Conservation (phyloP, 2,113 vertebrate genomes). For the Ardeotis arabs region DNA sequence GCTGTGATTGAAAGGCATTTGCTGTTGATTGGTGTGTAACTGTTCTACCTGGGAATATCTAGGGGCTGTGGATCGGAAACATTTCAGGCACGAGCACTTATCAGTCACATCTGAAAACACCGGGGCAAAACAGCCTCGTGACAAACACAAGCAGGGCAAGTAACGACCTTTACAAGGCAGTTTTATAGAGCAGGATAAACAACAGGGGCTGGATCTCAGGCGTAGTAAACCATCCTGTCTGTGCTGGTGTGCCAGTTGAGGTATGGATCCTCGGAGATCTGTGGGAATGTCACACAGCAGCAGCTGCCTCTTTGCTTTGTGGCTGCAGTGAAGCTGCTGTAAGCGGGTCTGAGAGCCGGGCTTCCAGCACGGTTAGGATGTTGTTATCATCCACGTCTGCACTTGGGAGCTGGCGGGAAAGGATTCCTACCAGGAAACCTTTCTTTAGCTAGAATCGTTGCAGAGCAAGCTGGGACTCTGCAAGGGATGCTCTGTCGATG, state of each 20-base stretch:
- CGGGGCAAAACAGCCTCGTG: background rate
- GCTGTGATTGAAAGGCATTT: slow-evolving; percentile 25
- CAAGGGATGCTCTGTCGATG: background rate
- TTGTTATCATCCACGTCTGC: background rate
- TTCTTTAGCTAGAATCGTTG: background rate
- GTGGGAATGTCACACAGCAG: background rate
- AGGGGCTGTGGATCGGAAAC: background rate
- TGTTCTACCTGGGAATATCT: slow-evolving; percentile 14
- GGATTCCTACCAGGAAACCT: background rate
- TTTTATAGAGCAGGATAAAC: slow-evolving; percentile 41
- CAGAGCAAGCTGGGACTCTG: background rate
- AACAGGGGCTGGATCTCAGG: background rate
- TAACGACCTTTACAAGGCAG: background rate
- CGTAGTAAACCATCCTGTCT: background rate
- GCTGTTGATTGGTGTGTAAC: background rate
- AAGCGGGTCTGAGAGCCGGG: fast-evolving
- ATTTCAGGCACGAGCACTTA: background rate
- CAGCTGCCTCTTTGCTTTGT: background rate
- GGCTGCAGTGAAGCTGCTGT: background rate
- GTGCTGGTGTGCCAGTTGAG: background rate
- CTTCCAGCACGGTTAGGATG: background rate
- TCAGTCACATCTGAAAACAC: background rate
- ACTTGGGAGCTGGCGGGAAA: background rate
- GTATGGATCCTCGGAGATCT: background rate
- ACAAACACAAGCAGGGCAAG: background rate